Percentiles rank a stretch among this genome's conserved stretches.
phyloP scores from a whole-genome alignment of 2,888 invertebrate genomes.

The Pegoplata infirma region DNA sequence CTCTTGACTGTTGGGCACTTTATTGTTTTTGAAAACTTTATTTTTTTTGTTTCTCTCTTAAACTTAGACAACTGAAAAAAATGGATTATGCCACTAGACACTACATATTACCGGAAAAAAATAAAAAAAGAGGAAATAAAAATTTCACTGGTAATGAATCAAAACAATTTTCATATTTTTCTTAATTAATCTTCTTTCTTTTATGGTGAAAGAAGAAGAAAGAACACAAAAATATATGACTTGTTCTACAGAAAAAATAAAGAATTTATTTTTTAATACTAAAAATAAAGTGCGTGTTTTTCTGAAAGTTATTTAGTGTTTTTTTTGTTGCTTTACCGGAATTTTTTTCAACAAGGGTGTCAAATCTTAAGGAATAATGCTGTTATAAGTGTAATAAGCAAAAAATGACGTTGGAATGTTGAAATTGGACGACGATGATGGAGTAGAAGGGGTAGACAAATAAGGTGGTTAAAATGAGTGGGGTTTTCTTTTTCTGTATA shows the following conservation, averaged over 20 bases:
- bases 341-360: constrained; percentile 38
- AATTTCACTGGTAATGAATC: constrained; percentile 72
- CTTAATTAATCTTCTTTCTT: constrained; percentile 75
- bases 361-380: constrained; percentile 59
- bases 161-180: constrained; percentile 76
- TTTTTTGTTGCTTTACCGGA: constrained; percentile 9
- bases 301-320: not conserved
- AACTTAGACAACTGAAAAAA: constrained; percentile 59
- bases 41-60: constrained; percentile 27
- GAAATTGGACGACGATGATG: not conserved
- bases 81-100: constrained; percentile 63
- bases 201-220: not conserved
- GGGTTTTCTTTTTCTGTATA: no score
- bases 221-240: constrained; percentile 7
- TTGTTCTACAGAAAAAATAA: constrained; percentile 1
- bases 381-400: constrained; percentile 57
- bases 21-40: constrained; percentile 59
- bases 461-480: not conserved
- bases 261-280: constrained; percentile 25
- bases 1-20: constrained; percentile 55
- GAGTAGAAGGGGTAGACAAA: not conserved
- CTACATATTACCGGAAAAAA: constrained; percentile 51
- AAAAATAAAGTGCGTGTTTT: constrained; percentile 29
- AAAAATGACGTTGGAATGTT: constrained; percentile 44
- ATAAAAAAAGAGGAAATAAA: constrained; percentile 59